Percentiles rank a stretch among this genome's conserved stretches.
phyloP scores from a whole-genome alignment of 2,113 vertebrate species.

The Pseudorectes ferrugineus region DNA sequence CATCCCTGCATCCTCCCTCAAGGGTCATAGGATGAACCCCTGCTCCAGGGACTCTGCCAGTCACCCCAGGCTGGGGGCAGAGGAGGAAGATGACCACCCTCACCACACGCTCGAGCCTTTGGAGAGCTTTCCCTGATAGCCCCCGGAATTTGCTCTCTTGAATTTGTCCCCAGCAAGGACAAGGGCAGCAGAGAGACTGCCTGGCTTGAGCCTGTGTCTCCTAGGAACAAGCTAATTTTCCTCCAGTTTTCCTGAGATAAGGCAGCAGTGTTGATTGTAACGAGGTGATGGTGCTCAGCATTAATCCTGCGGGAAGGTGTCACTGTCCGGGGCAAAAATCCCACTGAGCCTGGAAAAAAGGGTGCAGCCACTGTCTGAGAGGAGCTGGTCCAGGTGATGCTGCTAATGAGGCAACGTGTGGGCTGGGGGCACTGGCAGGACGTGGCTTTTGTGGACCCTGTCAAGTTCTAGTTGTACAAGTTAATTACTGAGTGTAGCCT shows the following conservation, averaged over 20 bases:
- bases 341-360: background rate
- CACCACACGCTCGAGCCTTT: background rate
- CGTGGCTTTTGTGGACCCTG: accelerated
- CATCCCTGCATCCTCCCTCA: background rate
- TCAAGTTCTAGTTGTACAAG: background rate
- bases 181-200: background rate
- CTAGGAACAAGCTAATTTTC: background rate
- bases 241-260: background rate
- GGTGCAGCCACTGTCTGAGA: background rate
- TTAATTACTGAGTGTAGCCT: background rate
- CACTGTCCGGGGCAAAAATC: background rate
- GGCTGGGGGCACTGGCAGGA: background rate
- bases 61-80: no score
- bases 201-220: background rate
- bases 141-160: background rate
- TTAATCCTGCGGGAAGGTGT: background rate
- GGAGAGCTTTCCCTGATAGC: background rate
- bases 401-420: background rate
- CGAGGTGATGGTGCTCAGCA: background rate
- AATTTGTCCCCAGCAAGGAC: background rate
- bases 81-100: background rate
- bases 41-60: background rate
- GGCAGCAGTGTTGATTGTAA: background rate
- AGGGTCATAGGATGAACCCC: background rate
- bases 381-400: background rate